phyloP scores from a whole-genome alignment of 92 coral and sea anemone genomes.

The Palythoa grandiflora region DNA sequence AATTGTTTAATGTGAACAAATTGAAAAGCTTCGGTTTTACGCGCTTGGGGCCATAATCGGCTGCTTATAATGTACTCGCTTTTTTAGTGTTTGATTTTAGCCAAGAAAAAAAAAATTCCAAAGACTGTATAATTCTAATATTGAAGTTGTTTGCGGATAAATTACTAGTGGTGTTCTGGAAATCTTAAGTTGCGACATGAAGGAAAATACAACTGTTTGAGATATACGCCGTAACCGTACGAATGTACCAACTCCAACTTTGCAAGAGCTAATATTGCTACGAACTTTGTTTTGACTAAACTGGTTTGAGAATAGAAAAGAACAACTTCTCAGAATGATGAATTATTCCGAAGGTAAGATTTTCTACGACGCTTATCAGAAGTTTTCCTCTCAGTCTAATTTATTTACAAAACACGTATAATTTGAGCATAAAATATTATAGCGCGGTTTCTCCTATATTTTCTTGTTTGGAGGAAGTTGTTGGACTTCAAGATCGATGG shows the following conservation, averaged over 20 bases:
- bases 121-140: not conserved
- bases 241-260: not conserved
- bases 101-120: not conserved
- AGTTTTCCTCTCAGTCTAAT: not conserved
- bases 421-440: not conserved
- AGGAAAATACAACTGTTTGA: not conserved
- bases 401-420: constrained; percentile 27
- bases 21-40: not conserved
- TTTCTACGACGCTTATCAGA: not conserved
- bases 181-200: not conserved
- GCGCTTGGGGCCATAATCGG: not conserved
- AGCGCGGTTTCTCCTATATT: not conserved
- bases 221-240: not conserved
- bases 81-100: not conserved
- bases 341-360: not conserved
- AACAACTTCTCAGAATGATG: not conserved
- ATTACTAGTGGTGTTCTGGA: not conserved
- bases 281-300: constrained; percentile 2
- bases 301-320: not conserved
- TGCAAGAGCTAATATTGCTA: not conserved
- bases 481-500: not conserved
- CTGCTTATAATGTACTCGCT: not conserved
- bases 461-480: not conserved
- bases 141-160: not conserved
- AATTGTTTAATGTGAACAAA: constrained; percentile 1